Base-by-base conservation (phyloP, 2,797 vertebrate species). In the Neoniphon sammara region DNA sequence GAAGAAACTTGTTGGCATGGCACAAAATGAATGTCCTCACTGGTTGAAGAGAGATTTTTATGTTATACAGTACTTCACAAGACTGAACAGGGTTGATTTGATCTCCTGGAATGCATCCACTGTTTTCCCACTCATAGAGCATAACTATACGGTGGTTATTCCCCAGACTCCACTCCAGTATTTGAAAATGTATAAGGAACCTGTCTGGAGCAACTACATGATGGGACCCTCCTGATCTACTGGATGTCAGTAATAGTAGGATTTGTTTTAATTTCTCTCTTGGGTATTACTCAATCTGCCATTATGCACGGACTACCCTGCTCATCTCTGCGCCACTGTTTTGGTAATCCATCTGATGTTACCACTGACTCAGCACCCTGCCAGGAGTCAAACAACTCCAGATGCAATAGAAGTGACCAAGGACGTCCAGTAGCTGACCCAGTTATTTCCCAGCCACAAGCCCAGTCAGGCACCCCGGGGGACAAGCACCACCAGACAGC, bases 221-320 rank as follows among this genome's bases (percentile, higher is more conserved):
- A 58, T 54, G 21, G 30, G 62, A 66, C 63, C 65, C 15, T 17
- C 25, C 14, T 52, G 7, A 71, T 74, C 56, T 56, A 62, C 52
- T 77, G 66, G 11, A 89, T 91, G 89, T 82, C 63, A 72, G 46
- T 66, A 21, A 60, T 77, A 27, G 30, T 71, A 15, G 25, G 39
- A 54, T 75, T 70, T 39, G 42, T 70, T 52, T 67, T 50, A 27
- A 17, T 73, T 5, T 76, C 12, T 74, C 21, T 81, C 36, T 65
- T 68, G 62, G 21, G 86, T 4, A 73, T 62, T 61, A 78, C 57
- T 58, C 36, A 75, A 55, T 74, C 53, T 18, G 52, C 62, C 85
- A 81, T 36, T 21, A 95, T 95, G 94, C 94, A 94, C 0, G 93
- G 91, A 67, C 85, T 95, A 2, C 94, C 93, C 25, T 95, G 94